These are phyloP conservation scores for Heteromyza rotundicornis DNA, from an alignment of 2,888 invertebrate genomes.

Conservation along the genomic window DNA sequence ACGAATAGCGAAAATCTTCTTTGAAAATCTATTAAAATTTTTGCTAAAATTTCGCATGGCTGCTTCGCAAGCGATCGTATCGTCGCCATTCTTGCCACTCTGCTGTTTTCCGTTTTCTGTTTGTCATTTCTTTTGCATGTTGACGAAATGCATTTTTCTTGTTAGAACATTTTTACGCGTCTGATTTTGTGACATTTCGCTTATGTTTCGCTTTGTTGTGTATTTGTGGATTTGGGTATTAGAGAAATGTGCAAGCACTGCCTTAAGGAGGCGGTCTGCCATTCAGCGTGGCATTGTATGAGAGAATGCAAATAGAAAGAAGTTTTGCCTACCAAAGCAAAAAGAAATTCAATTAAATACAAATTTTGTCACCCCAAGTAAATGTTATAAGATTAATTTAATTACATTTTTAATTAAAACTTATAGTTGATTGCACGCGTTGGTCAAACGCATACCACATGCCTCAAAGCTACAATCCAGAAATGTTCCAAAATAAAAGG, in stretches of 20 bases:
- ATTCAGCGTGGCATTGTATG: background rate
- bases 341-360: no score
- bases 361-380: background rate
- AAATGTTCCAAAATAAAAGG: no score
- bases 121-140: background rate
- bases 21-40: slow-evolving; percentile 9
- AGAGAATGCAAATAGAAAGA: no score
- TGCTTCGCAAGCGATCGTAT: slow-evolving; percentile 5
- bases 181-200: background rate
- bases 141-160: slow-evolving; percentile 8
- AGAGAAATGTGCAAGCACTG: background rate
- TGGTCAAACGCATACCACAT: no score
- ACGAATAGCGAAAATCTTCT: slow-evolving; percentile 15
- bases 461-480: no score
- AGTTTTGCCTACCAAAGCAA: no score
- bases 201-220: no score
- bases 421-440: no score
- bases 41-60: slow-evolving; percentile 1
- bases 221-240: no score
- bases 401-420: no score
- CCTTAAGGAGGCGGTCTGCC: background rate
- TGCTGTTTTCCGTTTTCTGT: background rate
- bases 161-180: slow-evolving; percentile 1
- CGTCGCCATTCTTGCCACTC: background rate
- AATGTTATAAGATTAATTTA: background rate